Evolutionary conservation across 2,888 invertebrate species (phyloP).

Genomic region (Megastigmus dorsalis): DNA sequence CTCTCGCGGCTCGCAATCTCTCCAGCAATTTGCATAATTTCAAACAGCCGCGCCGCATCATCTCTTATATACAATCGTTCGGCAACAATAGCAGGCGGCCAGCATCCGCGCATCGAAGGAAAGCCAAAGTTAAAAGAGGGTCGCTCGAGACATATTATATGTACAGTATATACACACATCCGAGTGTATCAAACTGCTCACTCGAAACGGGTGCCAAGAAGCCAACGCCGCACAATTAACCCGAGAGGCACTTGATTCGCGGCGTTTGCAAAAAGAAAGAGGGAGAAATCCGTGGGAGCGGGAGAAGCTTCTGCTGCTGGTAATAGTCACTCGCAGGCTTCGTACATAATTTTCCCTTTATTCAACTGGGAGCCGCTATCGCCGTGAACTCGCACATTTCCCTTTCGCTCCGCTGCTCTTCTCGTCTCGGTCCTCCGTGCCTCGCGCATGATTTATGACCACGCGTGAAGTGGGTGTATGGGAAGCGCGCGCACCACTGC

Average conservation of each 20-base stretch:
- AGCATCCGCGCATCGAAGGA: too few species aligned
- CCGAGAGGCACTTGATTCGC: slow-evolving; percentile 27
- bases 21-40: too few species aligned
- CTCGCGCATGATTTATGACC: slow-evolving; percentile 58
- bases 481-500: too few species aligned
- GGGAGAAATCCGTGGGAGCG: not conserved
- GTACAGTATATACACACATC: too few species aligned
- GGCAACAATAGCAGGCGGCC: too few species aligned
- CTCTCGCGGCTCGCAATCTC: too few species aligned
- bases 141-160: too few species aligned
- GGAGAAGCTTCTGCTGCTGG: not conserved
- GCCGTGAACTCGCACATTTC: slow-evolving; percentile 31
- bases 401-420: slow-evolving; percentile 6
- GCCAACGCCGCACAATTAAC: slow-evolving; percentile 21
- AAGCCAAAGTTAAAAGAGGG: too few species aligned
- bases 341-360: slow-evolving; percentile 62
- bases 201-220: not conserved
- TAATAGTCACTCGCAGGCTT: slow-evolving; percentile 54
- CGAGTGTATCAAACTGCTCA: not conserved
- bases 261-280: not conserved
- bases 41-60: too few species aligned
- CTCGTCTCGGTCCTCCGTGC: too few species aligned
- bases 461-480: slow-evolving; percentile 38
- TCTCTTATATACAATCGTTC: too few species aligned
- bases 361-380: slow-evolving; percentile 58